Percentiles rank a stretch among this genome's conserved stretches.
These are phyloP conservation scores for Lethrus apterus DNA, from an alignment of 1,140 invertebrate species.

Conservation along the genomic window DNA sequence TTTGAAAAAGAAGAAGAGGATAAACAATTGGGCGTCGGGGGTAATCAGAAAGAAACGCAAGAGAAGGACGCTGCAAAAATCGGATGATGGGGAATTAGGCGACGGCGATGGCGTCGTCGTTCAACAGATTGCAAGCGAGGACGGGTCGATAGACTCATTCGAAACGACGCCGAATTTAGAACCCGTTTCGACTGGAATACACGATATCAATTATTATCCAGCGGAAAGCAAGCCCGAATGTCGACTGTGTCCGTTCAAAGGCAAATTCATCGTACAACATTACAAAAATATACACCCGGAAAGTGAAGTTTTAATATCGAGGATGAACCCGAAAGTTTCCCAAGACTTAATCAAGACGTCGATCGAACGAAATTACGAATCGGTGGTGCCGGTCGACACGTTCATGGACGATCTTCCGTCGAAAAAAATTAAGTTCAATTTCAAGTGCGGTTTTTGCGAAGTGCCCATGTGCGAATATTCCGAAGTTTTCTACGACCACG, in stretches of 20 bases:
- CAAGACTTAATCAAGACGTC: constrained; percentile 42
- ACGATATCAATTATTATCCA: constrained; percentile 27
- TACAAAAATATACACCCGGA: constrained; percentile 54
- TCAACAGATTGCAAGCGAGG: background rate
- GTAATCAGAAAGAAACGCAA: constrained; percentile 22
- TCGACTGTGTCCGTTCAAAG: constrained; percentile 50
- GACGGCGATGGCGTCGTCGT: background rate
- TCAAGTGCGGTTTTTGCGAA: constrained; percentile 2
- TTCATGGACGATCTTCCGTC: background rate
- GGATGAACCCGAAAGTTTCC: constrained; percentile 46
- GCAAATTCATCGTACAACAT: constrained; percentile 57
- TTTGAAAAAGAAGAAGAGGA: constrained; percentile 14
- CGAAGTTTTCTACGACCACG: constrained; percentile 35
- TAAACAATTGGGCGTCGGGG: constrained; percentile 23
- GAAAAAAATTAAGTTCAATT: background rate
- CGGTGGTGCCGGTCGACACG: constrained; percentile 11
- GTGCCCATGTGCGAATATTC: constrained; percentile 10
- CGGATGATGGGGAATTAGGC: background rate
- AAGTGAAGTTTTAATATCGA: constrained; percentile 56
- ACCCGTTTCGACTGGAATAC: background rate
- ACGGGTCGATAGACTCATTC: constrained; percentile 14
- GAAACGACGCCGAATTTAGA: constrained; percentile 13
- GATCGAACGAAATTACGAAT: constrained; percentile 20
- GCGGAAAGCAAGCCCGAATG: constrained; percentile 43
- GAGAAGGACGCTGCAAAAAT: constrained; percentile 1